Conservation (phyloP, 2,888 invertebrate species). For the Sericinus montela region DNA sequence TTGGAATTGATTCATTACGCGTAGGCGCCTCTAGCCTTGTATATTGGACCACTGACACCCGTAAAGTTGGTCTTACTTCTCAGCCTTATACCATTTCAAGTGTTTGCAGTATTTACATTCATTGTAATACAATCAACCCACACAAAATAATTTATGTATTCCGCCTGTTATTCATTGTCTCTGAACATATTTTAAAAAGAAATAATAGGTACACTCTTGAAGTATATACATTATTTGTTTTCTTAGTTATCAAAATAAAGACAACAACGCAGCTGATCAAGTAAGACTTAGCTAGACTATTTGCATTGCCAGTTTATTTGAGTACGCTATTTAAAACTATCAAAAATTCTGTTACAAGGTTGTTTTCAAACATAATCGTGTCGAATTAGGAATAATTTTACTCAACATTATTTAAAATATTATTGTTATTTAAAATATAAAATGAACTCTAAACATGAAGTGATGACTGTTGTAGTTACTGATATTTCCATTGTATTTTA, state of each 20-base stretch:
- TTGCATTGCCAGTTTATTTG: conserved; percentile 5
- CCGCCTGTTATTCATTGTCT: conserved; percentile 11
- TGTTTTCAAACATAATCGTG: not conserved
- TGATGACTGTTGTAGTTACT: too few species aligned
- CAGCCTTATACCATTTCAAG: conserved; percentile 45
- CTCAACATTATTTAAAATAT: not conserved
- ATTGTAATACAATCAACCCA: conserved; percentile 9
- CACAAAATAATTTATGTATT: conserved; percentile 9
- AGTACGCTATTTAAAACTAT: not conserved
- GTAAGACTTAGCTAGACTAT: conserved; percentile 1
- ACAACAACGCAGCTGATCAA: conserved; percentile 6
- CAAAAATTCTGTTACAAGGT: conserved; percentile 12
- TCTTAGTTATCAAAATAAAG: too few species aligned
- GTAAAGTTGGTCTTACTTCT: conserved; percentile 45
- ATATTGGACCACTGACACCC: conserved; percentile 36
- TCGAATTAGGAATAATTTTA: not conserved
- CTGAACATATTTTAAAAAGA: conserved; percentile 5
- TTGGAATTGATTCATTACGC: conserved; percentile 29
- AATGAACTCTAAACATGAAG: not conserved
- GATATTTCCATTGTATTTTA: not conserved
- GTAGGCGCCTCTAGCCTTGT: conserved; percentile 60
- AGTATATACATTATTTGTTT: not conserved
- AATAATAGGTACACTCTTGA: conserved; percentile 1
- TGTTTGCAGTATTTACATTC: conserved; percentile 7
- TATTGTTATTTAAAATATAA: not conserved